Evolutionary conservation across 2,888 invertebrate species (phyloP), one percentile per base, ranked within the genome.

Genomic region (Nebria salina): DNA sequence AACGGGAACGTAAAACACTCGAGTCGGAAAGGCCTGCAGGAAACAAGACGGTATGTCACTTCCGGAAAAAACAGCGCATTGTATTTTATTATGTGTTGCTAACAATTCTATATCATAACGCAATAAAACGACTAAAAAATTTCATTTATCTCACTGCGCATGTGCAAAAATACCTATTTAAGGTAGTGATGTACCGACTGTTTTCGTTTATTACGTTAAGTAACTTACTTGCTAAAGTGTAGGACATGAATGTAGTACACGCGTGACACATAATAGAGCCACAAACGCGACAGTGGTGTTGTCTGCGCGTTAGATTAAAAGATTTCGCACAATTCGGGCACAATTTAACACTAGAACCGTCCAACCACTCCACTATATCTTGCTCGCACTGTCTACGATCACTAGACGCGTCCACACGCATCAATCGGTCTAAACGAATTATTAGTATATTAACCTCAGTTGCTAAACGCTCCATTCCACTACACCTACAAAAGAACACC

Each of bases 221-320:
- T 2, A 34, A 89, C 94, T 90, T 90, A 95, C 96, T 91, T 84
- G 97, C 98, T 88, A 93, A 92, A 84, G 93, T 91, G 83, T 96
- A 90, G 72, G 95, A 92, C 84, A 98, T 90, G 88, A 97, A 98
- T 85, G 93, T 90, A 0, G 98, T 98, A 88, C 98, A 98, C 85
- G 95, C 94, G 87, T 96, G 93, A 87, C 98, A 98, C 92, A 98
- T 94, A 82, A 98, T 94, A 81, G 96, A 95, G 0, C 98, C 98
- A 88, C 97, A 99, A 3, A 99, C 91, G 83, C 98, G 91, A 87
- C 99, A 99, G 89, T 99, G 99, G 89, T 99, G 99, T 88, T 98
- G 96, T 83, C 99, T 91, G 82, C 97, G 91, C 0, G 97, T 94
- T 81, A 98, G 89, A 86, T 95, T 95, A 89, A 99, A 99, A 72